phyloP scores from a whole-genome alignment of 2,797 vertebrate species.

The Tamandua tetradactyla region DNA sequence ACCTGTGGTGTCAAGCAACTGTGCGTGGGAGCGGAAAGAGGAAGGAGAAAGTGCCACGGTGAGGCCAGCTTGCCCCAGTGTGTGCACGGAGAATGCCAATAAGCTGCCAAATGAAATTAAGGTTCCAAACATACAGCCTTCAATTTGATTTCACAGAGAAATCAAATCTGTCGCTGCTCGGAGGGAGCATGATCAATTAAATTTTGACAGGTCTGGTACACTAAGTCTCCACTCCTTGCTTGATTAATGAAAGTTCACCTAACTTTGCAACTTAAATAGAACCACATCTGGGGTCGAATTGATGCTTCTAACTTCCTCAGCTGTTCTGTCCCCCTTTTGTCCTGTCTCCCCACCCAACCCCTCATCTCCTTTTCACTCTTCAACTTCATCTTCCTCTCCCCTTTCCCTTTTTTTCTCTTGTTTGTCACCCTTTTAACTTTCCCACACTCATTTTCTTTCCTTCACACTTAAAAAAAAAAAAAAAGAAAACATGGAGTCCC shows the following conservation, averaged over 20 bases:
- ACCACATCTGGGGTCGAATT: background rate
- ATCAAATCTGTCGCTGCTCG: background rate
- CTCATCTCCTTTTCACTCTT: background rate
- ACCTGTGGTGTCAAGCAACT: conserved; percentile 36
- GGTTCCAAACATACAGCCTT: conserved; percentile 72
- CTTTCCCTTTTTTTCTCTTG: background rate
- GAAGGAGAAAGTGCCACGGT: background rate
- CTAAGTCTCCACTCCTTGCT: conserved; percentile 34
- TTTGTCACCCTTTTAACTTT: background rate
- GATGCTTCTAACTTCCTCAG: background rate
- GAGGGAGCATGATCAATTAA: conserved; percentile 62
- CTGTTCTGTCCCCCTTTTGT: background rate
- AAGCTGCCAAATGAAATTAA: conserved; percentile 75
- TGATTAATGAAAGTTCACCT: conserved; percentile 53
- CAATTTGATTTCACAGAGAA: conserved; percentile 68
- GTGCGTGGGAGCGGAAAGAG: background rate
- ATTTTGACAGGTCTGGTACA: conserved; percentile 64
- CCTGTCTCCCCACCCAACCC: background rate
- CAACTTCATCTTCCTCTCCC: background rate
- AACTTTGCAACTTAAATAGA: conserved; percentile 54
- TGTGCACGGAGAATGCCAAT: conserved; percentile 48
- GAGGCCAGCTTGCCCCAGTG: background rate
- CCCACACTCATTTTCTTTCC: background rate
- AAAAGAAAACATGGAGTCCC: background rate
- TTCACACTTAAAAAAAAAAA: background rate